A percentile compares a stretch with the other conserved stretches of the same genome.
Conservation (phyloP, 2,797 vertebrate species). For the Labeo calbasu region DNA sequence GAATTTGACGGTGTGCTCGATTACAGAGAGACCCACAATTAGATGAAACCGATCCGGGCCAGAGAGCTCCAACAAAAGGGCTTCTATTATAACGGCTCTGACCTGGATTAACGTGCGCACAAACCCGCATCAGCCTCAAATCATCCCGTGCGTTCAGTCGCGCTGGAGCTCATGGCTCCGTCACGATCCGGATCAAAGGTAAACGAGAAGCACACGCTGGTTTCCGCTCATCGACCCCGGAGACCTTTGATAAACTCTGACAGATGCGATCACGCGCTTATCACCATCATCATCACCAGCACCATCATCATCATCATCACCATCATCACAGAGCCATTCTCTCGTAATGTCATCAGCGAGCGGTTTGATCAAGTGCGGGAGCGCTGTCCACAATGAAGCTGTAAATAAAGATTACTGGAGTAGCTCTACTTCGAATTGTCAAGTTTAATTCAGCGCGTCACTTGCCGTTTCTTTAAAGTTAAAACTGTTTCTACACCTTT, state of each 20-base stretch:
- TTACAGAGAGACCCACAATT: constrained; percentile 50
- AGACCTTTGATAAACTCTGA: not conserved
- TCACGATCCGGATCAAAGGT: constrained; percentile 12
- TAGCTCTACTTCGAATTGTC: not conserved
- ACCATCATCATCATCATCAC: not conserved
- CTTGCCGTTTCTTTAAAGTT: too few relatives aligned
- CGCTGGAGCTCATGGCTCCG: not conserved
- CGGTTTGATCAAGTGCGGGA: not conserved
- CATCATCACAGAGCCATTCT: not conserved
- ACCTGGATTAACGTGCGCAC: constrained; percentile 41
- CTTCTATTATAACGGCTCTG: constrained; percentile 52
- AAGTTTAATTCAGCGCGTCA: not conserved
- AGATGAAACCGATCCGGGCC: constrained; percentile 58
- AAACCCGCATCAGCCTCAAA: constrained; percentile 9
- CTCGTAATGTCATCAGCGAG: not conserved
- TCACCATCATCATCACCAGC: not conserved
- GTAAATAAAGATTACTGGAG: not conserved
- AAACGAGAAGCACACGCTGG: not conserved
- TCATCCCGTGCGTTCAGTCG: not conserved
- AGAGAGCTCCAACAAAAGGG: constrained; percentile 53
- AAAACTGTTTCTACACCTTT: too few relatives aligned
- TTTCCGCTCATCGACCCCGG: not conserved
- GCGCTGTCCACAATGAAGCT: not conserved
- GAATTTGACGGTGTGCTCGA: constrained; percentile 31
- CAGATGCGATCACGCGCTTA: constrained; percentile 20